Evolutionary conservation across 2,888 invertebrate genomes (phyloP).

Genomic region (Tubulanus polymorphus): DNA sequence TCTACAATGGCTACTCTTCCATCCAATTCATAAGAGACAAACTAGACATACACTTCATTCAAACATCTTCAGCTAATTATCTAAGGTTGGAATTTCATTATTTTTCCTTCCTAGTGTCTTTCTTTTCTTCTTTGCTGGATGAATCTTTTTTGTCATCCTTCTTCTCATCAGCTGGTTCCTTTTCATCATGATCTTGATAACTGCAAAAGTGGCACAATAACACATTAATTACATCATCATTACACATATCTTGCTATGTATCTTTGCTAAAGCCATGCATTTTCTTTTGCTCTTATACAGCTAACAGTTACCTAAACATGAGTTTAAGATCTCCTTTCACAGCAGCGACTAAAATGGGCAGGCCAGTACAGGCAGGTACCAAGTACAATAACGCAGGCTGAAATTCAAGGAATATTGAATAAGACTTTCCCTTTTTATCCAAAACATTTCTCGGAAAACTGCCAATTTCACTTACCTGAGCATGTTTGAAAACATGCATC

Average conservation of each 20-base stretch:
- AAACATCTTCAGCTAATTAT: too few relatives aligned
- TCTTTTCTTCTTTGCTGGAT: constrained; percentile 18
- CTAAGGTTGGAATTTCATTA: too few relatives aligned
- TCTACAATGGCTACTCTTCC: too few relatives aligned
- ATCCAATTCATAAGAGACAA: too few relatives aligned
- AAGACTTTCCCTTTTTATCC: neutral
- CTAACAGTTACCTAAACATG: constrained; percentile 77
- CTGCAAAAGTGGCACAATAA: constrained; percentile 19
- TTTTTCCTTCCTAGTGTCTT: constrained; percentile 16
- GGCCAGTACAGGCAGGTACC: constrained; percentile 91
- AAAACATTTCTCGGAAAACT: neutral
- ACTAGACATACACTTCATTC: too few relatives aligned
- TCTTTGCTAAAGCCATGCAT: too few relatives aligned
- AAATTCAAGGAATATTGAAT: constrained; percentile 26
- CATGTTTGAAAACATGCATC: constrained; percentile 98
- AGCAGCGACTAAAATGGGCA: constrained; percentile 82
- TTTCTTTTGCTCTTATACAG: too few relatives aligned
- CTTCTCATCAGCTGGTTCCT: constrained; percentile 19
- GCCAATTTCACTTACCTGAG: constrained; percentile 56
- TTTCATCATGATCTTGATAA: constrained; percentile 36
- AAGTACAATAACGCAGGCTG: constrained; percentile 96
- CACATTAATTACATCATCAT: neutral
- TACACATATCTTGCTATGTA: too few relatives aligned
- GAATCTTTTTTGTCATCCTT: constrained; percentile 22
- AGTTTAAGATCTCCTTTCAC: constrained; percentile 84